phyloP scores from a whole-genome alignment of 2,888 invertebrate genomes.

The Pyrrhosoma nymphula region DNA sequence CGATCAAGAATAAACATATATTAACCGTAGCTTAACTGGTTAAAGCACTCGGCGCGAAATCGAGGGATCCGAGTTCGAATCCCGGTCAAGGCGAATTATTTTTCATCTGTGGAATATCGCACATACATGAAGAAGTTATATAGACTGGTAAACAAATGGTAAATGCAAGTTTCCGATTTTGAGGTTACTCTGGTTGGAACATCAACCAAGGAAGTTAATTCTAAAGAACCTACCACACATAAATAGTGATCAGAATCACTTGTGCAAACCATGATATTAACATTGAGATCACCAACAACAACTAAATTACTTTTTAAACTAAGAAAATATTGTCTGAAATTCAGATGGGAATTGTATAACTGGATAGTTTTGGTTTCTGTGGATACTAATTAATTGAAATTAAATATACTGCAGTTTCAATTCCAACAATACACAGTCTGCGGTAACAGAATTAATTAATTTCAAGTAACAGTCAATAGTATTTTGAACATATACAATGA shows the following conservation, averaged over 20 bases:
- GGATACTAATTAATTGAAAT: neutral
- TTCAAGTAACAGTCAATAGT: neutral
- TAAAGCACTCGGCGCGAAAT: no score
- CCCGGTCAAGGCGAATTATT: no score
- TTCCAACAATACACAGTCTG: neutral
- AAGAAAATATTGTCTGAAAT: neutral
- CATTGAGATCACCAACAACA: neutral
- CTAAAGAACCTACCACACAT: neutral
- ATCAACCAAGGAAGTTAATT: no score
- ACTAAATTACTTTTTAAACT: neutral
- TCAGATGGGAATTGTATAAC: neutral
- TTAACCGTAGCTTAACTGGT: no score
- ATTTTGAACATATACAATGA: neutral
- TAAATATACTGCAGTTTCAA: neutral
- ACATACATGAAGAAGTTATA: no score
- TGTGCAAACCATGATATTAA: neutral
- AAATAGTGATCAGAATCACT: neutral
- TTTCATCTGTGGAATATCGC: no score
- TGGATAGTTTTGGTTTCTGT: neutral
- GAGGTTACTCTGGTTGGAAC: no score
- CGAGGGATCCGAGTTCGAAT: no score
- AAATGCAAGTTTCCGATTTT: no score
- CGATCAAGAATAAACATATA: no score
- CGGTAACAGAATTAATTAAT: neutral
- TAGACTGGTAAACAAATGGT: no score